A percentile compares a stretch with the other conserved stretches of the same genome.
These are phyloP conservation scores for Synergus itoensis DNA, from an alignment of 2,888 invertebrate species.

Conservation along the genomic window DNA sequence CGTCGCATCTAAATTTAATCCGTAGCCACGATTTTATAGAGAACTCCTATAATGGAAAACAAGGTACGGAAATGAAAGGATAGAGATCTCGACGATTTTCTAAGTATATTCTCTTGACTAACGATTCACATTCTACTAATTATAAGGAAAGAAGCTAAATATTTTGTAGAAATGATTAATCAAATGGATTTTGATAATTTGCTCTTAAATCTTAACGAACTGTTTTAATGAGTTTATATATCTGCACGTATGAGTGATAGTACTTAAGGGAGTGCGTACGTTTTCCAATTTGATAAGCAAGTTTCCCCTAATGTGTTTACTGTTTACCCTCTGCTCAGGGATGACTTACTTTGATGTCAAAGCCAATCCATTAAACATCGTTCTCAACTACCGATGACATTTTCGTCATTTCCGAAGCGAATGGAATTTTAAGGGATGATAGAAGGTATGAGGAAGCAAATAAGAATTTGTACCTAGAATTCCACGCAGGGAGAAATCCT, in stretches of 20 bases:
- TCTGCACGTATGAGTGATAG: neutral
- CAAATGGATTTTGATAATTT: neutral
- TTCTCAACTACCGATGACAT: constrained; percentile 14
- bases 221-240: neutral
- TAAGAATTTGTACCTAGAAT: constrained; percentile 5
- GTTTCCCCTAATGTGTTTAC: constrained; percentile 1
- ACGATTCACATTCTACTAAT: neutral
- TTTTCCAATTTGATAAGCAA: constrained; percentile 28
- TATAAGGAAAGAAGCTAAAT: neutral
- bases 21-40: constrained; percentile 16
- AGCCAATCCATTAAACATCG: constrained; percentile 30
- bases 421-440: neutral
- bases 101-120: neutral
- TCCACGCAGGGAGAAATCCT: constrained; percentile 5
- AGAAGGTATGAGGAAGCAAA: neutral
- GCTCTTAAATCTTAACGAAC: neutral
- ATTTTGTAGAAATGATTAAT: neutral
- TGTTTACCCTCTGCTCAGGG: neutral
- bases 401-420: neutral
- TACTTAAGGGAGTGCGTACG: neutral
- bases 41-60: constrained; percentile 2
- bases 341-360: constrained; percentile 25
- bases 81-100: neutral
- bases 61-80: constrained; percentile 9
- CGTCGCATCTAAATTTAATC: constrained; percentile 38